phyloP scores from a whole-genome alignment of 2,113 vertebrate species.

The Sinocyclocheilus rhinocerous region DNA sequence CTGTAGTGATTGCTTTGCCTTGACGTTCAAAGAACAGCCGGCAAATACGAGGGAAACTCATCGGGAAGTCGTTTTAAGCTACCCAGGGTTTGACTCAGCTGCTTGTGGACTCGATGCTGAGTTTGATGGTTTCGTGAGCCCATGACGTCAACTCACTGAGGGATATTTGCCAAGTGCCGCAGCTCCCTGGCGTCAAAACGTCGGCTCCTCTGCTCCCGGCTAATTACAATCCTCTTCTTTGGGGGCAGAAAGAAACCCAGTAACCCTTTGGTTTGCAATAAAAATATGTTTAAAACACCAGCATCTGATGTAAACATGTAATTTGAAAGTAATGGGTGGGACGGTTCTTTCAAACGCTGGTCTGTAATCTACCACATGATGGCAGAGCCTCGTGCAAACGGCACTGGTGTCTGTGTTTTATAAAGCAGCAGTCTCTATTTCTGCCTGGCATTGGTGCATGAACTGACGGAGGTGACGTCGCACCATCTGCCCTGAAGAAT shows the following conservation, averaged over 20 bases:
- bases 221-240: conserved; percentile 69
- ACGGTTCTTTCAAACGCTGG: conserved; percentile 52
- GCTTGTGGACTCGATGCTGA: conserved; percentile 9
- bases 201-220: conserved; percentile 53
- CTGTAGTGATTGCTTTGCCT: neutral
- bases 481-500: conserved; percentile 14
- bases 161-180: conserved; percentile 64
- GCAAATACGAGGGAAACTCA: neutral
- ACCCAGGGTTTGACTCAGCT: neutral
- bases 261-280: conserved; percentile 62
- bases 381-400: conserved; percentile 46
- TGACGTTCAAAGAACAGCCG: neutral
- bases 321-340: conserved; percentile 68
- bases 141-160: conserved; percentile 47
- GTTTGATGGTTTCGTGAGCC: neutral
- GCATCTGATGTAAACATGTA: conserved; percentile 66
- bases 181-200: conserved; percentile 62
- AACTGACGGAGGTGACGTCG: conserved; percentile 37
- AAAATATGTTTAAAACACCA: conserved; percentile 64
- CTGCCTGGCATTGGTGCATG: conserved; percentile 44
- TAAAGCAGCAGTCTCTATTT: conserved; percentile 50
- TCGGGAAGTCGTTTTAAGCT: conserved; percentile 16
- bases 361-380: conserved; percentile 65
- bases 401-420: conserved; percentile 50
- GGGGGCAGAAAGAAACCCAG: conserved; percentile 55